Base-by-base conservation (phyloP, 2,797 vertebrate genomes). In the Manis crassicaudata region DNA sequence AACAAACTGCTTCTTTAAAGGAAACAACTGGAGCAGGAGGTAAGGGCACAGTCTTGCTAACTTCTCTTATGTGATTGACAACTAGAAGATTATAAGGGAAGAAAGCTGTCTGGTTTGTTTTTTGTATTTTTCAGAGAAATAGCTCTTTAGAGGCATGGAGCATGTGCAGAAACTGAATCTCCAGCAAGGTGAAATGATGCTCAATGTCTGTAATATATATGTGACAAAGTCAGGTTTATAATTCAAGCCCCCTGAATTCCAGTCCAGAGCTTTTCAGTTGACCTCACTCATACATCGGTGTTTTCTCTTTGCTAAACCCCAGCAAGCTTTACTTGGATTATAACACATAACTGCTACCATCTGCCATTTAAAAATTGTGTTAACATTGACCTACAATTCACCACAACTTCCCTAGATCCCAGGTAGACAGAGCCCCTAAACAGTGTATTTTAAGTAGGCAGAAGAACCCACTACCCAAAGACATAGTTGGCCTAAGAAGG, bases 1-100 rank as follows among this genome's bases (percentile, higher is more conserved):
- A 89, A 68, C 35, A 92, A 96, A 35, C 37, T 92, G 16, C 80
- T 94, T 92, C 37, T 84, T 85, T 79, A 73, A 85, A 60, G 54
- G 25, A 85, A 92, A 76, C 16, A 75, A 54, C 27, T n/a, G 32
- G 23, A 91, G 35, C 25, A 75, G 17, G n/a, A 92, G 17, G 52
- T 25, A 92, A 83, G 85, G 2, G 14, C 29, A 70, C 37, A 90
- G 27, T 75, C 56, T 91, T 90, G 81, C 52, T 96, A 93, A 85
- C 12, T 58, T 96, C 12, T 80, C 6, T 86, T 73, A 77, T 68
- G 7, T 81, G 68, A 85, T 50, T 85, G 76, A 63, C 37, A 92
- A 87, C 86, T 9, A 79, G 63, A 95, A 92, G 32, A 65, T n/a
- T 86, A 54, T 54, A 70, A 90, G 29, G 6, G n/a, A 14, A 62